Evolutionary conservation across 2,888 invertebrate species (phyloP), one percentile per base, ranked within the genome.

Genomic region (Zaprionus obscuricornis): DNA sequence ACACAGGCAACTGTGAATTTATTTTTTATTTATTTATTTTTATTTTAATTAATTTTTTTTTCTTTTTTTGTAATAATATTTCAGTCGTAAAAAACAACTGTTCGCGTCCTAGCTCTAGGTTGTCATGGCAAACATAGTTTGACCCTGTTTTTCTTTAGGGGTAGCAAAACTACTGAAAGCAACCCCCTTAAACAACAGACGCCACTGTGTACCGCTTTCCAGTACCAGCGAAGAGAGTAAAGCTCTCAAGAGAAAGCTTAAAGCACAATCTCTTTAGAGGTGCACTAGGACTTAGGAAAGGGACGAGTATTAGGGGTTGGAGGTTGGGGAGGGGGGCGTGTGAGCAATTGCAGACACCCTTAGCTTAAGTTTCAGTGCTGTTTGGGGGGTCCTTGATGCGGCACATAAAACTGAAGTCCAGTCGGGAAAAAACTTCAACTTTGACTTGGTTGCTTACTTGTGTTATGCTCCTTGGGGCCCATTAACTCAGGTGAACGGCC

Each of bases 331-430:
- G 29, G 22, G 4, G 8, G 20, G 31, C 31, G 27, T 16, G 27
- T 16, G 36, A 29, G 16, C 8, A 13, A 16, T 22, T 11, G 2
- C n/a, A 11, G 11, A 10, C 52, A 31, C 11, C 14, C 24, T 18
- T 22, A 20, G 47, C 26, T 52, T 34, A 43, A 10, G 16, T 65
- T 68, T 68, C 60, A 51, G 36, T 39, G 56, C 43, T 42, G 37
- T 29, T 50, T 50, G 22, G 46, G 29, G 42, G 69, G 69, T 69
- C 73, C 71, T 73, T 72, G 66, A 71, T n/a, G 54, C 60, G 31
- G 39, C 52, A 39, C 74, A 73, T 72, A 55, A 72, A 73, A 73
- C 66, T 73, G 69, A 72, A 69, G 71, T 72, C 71, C 74, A 69
- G 73, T 57, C 62, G 69, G 62, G n/a, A n/a, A n/a, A 64, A 39